phyloP scores from a whole-genome alignment of 1,140 invertebrate genomes.

The Plodia interpunctella region DNA sequence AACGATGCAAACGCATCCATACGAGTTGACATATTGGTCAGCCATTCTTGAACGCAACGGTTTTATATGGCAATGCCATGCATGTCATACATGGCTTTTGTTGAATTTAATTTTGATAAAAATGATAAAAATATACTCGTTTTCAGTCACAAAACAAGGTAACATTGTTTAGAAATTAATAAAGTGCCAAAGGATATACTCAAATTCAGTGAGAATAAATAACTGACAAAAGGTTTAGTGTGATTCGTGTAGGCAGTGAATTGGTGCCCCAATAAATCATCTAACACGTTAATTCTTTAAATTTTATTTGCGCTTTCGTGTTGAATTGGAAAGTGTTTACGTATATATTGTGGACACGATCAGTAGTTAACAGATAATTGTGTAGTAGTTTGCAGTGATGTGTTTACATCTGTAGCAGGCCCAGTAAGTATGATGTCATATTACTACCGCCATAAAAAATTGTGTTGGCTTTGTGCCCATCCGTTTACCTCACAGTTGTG shows the following conservation, averaged over 20 bases:
- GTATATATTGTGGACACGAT: slow-evolving; percentile 20
- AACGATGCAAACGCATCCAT: slow-evolving; percentile 36
- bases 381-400: slow-evolving; percentile 50
- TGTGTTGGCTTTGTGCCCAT: slow-evolving; percentile 73
- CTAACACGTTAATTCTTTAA: slow-evolving; percentile 37
- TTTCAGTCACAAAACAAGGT: slow-evolving; percentile 26
- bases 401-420: slow-evolving; percentile 73
- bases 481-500: slow-evolving; percentile 64
- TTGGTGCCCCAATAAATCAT: slow-evolving; percentile 50
- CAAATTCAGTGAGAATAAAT: slow-evolving; percentile 27
- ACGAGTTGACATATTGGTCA: slow-evolving; percentile 37
- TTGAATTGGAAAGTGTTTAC: slow-evolving; percentile 26
- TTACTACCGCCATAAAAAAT: slow-evolving; percentile 68
- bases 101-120: slow-evolving; percentile 47
- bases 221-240: slow-evolving; percentile 28
- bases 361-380: slow-evolving; percentile 24
- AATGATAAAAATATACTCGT: slow-evolving; percentile 47
- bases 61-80: slow-evolving; percentile 70
- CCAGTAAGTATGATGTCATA: slow-evolving; percentile 75
- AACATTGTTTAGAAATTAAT: slow-evolving; percentile 29
- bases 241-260: slow-evolving; percentile 62
- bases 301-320: slow-evolving; percentile 29
- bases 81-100: slow-evolving; percentile 60
- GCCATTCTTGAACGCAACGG: slow-evolving; percentile 55
- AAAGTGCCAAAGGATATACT: slow-evolving; percentile 37